Evolutionary conservation across 92 coral and sea anemone species (phyloP), one percentile per base, ranked within the genome.

Genomic region (Metridium senile): DNA sequence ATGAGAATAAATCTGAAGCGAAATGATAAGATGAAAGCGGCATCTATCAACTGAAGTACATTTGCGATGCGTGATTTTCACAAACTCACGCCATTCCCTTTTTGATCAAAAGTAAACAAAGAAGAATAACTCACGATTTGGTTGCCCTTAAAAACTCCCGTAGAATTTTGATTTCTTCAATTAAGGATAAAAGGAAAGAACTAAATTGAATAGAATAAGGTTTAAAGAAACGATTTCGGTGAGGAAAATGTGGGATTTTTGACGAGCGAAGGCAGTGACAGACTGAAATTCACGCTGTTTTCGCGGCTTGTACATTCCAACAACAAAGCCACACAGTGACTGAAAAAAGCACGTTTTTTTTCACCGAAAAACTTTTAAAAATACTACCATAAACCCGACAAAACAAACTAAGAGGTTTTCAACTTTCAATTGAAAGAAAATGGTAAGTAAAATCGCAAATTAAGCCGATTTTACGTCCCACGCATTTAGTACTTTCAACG

Each of bases 61-160:
- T n/a, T 20, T 31, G 30, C 11, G 58, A 49, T 51, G 76, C 76
- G 76, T 72, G 76, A 72, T 72, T 39, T 56, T 22, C 33, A 4
- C 47, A 74, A 58, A 33, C 70, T 74, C 79, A 74, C 79, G 79
- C 79, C 39, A 74, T 45, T 74, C 47, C 29, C n/a, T 26, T 61
- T 45, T 39, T 7, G 21, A 26, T 27, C 70, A 74, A 74, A 74
- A 45, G 79, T 74, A 74, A 74, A 74, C 79, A 74, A 74, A 26
- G n/a, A 10, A 13, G 11, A 13, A n/a, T 0, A 26, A 19, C 79
- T 33, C 79, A 59, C 68, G 79, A 56, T 30, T 52, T 10, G 47
- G 29, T 53, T 54, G 45, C 23, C 3, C 65, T 4, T n/a, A 52
- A 32, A 72, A 52, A 32, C 16, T 30, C 35, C 26, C 33, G 13